phyloP scores from a whole-genome alignment of 2,888 invertebrate genomes.

The Lasiommata megera region DNA sequence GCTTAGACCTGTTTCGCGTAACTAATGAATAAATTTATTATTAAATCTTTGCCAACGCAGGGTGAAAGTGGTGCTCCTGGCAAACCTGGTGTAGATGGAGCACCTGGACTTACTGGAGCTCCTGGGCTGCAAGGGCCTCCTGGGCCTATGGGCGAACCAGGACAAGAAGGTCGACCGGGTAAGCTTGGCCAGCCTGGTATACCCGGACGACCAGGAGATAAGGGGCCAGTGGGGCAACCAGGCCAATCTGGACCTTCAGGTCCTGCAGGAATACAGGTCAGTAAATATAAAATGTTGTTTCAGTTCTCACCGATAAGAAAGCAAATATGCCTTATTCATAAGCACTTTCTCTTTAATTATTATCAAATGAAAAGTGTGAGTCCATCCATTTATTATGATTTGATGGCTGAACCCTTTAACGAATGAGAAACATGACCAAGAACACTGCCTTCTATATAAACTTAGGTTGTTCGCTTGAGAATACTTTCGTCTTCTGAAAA shows the following conservation, averaged over 20 bases:
- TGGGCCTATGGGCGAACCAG: slow-evolving; percentile 83
- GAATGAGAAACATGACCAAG: too few species aligned
- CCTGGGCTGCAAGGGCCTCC: slow-evolving; percentile 85
- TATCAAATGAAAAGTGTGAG: too few species aligned
- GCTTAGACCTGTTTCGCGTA: too few species aligned
- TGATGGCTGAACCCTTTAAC: too few species aligned
- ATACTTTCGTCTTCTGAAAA: too few species aligned
- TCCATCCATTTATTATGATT: too few species aligned
- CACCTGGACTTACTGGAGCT: slow-evolving; percentile 85
- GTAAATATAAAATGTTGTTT: not conserved
- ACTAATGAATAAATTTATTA: not conserved
- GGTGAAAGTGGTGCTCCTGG: slow-evolving; percentile 88
- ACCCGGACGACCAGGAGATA: slow-evolving; percentile 87
- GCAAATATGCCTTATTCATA: too few species aligned
- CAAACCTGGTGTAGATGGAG: slow-evolving; percentile 87
- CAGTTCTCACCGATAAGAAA: too few species aligned
- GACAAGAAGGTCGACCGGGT: slow-evolving; percentile 83
- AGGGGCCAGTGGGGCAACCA: slow-evolving; percentile 85
- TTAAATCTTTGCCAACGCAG: slow-evolving; percentile 56
- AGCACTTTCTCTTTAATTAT: too few species aligned
- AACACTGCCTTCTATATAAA: too few species aligned
- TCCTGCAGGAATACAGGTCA: slow-evolving; percentile 85
- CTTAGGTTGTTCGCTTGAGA: too few species aligned
- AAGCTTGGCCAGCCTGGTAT: slow-evolving; percentile 87
- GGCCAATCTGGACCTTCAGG: slow-evolving; percentile 85